Percentiles rank a stretch among this genome's conserved stretches.
Conservation (phyloP, 2,113 vertebrate genomes). For the Macroglossus sobrinus region DNA sequence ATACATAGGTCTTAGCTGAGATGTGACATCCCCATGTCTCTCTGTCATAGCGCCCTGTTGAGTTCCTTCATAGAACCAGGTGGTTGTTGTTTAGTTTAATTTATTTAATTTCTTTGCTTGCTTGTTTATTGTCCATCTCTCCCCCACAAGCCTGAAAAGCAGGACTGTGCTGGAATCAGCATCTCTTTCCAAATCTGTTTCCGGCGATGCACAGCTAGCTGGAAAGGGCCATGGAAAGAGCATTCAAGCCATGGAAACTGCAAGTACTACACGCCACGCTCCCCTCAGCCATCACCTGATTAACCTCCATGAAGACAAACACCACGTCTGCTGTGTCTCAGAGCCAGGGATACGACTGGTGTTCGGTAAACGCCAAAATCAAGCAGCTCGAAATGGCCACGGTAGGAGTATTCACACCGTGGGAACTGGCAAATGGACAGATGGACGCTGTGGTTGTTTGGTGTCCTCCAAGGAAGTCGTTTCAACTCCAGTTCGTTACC, state of each 20-base stretch:
- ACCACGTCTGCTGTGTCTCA: rapidly evolving
- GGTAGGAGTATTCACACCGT: background rate
- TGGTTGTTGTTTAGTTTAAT: background rate
- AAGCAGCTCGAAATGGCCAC: background rate
- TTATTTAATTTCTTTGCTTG: background rate
- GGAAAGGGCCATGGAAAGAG: rapidly evolving
- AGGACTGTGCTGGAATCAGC: background rate
- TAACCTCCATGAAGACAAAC: background rate
- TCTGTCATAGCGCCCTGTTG: too few relatives aligned
- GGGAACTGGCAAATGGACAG: background rate
- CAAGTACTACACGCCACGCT: background rate
- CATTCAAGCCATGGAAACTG: background rate
- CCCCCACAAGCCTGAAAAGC: background rate
- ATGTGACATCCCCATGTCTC: background rate
- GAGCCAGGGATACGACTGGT: background rate
- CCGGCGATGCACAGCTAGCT: background rate
- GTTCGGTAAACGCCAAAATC: background rate
- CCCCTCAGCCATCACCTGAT: rapidly evolving
- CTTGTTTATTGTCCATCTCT: too few relatives aligned
- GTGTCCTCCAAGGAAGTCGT: background rate
- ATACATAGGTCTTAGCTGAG: background rate
- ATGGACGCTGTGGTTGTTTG: too few relatives aligned
- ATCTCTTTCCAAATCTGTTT: background rate
- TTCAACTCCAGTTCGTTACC: background rate
- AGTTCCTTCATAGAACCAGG: background rate